Evolutionary conservation across 2,113 vertebrate genomes (phyloP).

Genomic region (Morone chrysops): DNA sequence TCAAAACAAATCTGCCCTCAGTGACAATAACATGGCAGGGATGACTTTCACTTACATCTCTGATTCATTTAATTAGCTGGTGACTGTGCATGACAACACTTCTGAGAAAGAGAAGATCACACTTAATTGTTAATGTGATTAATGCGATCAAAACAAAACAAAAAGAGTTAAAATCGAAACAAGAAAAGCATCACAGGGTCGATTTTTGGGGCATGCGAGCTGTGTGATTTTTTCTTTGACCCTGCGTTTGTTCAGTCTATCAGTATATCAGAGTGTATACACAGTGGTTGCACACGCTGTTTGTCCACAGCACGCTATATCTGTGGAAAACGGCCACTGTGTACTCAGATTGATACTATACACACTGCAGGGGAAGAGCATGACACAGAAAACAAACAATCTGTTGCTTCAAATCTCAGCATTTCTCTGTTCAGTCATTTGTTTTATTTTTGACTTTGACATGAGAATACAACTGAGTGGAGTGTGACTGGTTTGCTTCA

Average conservation of each 20-base stretch:
- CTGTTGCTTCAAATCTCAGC: slow-evolving; percentile 43
- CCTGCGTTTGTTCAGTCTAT: slow-evolving; percentile 64
- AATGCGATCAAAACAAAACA: not conserved
- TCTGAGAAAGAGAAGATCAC: not conserved
- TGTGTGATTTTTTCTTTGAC: slow-evolving; percentile 59
- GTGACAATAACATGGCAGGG: slow-evolving; percentile 16
- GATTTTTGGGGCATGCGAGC: not conserved
- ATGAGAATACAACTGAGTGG: not conserved
- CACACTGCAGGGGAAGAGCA: slow-evolving; percentile 36
- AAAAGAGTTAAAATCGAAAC: not conserved
- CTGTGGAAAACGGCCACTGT: slow-evolving; percentile 68
- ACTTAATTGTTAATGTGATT: not conserved
- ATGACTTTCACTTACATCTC: slow-evolving; percentile 12
- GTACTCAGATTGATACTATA: slow-evolving; percentile 69
- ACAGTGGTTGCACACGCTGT: slow-evolving; percentile 53
- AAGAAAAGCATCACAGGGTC: not conserved
- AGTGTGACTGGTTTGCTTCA: not conserved
- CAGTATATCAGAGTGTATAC: slow-evolving; percentile 55
- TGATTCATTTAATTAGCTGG: slow-evolving; percentile 21
- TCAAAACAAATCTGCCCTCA: slow-evolving; percentile 4
- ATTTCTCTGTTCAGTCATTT: slow-evolving; percentile 27
- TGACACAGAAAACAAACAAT: slow-evolving; percentile 53
- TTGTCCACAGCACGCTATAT: slow-evolving; percentile 64
- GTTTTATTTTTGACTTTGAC: slow-evolving; percentile 48
- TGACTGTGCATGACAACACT: not conserved